Base-by-base conservation (phyloP, 2,888 invertebrate genomes). In the Eilema sororculum region DNA sequence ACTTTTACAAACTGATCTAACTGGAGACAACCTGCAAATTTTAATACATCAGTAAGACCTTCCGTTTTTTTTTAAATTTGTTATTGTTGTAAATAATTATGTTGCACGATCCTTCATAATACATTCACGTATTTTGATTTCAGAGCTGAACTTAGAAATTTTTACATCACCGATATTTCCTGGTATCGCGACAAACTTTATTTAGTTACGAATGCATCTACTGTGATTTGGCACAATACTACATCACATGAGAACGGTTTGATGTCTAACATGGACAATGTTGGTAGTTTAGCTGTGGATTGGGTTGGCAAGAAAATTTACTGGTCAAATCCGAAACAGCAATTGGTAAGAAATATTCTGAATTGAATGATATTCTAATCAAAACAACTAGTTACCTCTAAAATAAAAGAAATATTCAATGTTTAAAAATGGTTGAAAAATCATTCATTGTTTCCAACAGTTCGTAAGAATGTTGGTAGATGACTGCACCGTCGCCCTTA, bases 301-400 rank as follows among this genome's bases (percentile, higher is more conserved):
- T 98, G 98, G 98, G 97, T 99, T 65, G 98, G 98, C 2, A 97
- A 97, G 78, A 97, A 98, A 86, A 93, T 99, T 12, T 99, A 99
- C 88, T 99, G 99, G 98, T 97, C 98, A 0, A 98, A 98, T 92
- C 97, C 97, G 13, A 97, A 97, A 85, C 97, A 97, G 84, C 98
- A 98, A 90, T 94, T 98, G 96, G 98, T 98, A 94, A 96, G 96
- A 62, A 9, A 25, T 8, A 0, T n/a, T 16, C 46, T 58, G 5
- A 24, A 37, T 41, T 41, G 3, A 37, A 41, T 24, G 1, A 3
- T 62, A 13, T 62, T 33, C 6, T 33, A 28, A 4, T 64, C 25
- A 13, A 46, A 46, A 46, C 46, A 4, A 41, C 41, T 41, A 16
- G 16, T 13, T 16, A 30, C 20, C 24, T 24, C 20, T 57, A 25